Conservation (phyloP, 2,888 invertebrate genomes). For the Machimus atricapillus region DNA sequence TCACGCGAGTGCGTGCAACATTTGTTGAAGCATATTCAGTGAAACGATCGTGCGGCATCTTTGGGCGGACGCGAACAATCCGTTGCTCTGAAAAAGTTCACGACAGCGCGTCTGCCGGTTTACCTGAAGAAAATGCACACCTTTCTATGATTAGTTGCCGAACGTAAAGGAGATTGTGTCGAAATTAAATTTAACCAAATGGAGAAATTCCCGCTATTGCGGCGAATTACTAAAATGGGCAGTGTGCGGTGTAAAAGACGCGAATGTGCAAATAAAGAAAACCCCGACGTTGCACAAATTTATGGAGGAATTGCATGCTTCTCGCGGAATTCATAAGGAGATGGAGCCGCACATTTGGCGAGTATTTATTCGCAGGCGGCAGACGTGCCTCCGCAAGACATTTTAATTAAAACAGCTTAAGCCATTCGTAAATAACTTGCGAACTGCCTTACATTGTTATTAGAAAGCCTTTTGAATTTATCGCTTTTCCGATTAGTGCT, state of each 20-base stretch:
- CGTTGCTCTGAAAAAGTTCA: not conserved
- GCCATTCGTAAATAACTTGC: not conserved
- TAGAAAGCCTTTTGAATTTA: not conserved
- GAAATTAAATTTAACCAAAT: not conserved
- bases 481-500: not conserved
- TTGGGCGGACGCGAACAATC: not conserved
- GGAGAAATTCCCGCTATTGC: not conserved
- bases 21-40: not conserved
- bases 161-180: not conserved
- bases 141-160: not conserved
- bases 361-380: not conserved
- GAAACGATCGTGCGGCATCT: not conserved
- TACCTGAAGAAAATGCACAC: not conserved
- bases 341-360: not conserved
- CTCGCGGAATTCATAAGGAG: not conserved
- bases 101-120: not conserved
- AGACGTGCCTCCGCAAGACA: not conserved
- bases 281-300: not conserved
- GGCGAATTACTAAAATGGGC: not conserved
- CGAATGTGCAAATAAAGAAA: not conserved
- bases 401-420: not conserved
- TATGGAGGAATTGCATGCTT: not conserved
- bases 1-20: conserved; percentile 60
- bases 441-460: not conserved
- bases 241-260: not conserved